Evolutionary conservation across 2,113 vertebrate species (phyloP).

Genomic region (Vulpes vulpes): DNA sequence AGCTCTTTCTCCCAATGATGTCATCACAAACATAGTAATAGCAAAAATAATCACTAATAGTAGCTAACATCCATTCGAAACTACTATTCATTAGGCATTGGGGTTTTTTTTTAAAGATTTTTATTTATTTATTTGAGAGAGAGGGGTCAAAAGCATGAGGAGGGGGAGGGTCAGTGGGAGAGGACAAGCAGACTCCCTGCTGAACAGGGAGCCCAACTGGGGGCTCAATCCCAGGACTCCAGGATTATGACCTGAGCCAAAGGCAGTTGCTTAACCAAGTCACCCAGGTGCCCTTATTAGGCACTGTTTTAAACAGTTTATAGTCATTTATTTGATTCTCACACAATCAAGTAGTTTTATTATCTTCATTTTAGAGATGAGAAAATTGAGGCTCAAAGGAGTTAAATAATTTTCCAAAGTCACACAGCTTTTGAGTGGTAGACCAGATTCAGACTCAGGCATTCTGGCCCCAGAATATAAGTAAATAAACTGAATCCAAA

Average conservation of each 20-base stretch:
- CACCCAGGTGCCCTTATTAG: no score
- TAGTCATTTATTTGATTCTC: background rate
- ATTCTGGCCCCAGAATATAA: background rate
- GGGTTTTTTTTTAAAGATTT: background rate
- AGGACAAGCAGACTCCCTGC: background rate
- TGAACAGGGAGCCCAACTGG: no score
- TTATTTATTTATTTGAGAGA: background rate
- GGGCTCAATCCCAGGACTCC: no score
- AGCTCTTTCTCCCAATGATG: background rate
- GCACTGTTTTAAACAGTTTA: background rate
- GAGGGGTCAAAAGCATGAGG: background rate
- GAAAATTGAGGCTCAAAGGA: background rate
- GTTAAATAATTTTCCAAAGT: background rate
- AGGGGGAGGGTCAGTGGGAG: background rate
- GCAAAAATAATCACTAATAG: background rate
- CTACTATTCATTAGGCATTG: background rate
- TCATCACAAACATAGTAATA: background rate
- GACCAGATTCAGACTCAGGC: background rate
- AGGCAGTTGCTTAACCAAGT: no score
- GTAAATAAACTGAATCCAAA: background rate
- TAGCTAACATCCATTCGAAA: background rate
- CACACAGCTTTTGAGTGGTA: background rate
- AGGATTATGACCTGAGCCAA: no score
- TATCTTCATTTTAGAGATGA: background rate
- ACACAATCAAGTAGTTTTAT: background rate